These are phyloP conservation scores for Hirtodrosophila confusa DNA, from an alignment of 2,888 invertebrate genomes.

Conservation along the genomic window DNA sequence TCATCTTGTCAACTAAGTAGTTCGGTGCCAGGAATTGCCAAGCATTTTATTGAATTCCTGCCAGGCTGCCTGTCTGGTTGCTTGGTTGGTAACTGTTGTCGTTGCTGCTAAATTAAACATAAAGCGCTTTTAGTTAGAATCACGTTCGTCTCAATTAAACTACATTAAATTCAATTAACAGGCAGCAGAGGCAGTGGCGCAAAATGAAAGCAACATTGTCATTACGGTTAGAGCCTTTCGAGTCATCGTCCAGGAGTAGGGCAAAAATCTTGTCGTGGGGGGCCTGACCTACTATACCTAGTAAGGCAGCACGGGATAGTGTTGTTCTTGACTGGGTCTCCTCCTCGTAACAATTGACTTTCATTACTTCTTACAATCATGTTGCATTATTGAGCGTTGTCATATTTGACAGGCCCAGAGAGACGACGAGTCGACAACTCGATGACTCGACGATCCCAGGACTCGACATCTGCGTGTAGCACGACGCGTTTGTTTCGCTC, in stretches of 20 bases:
- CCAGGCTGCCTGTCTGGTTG: constrained; percentile 9
- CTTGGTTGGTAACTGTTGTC: constrained; percentile 22
- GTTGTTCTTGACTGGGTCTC: constrained; percentile 9
- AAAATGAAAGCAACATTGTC: constrained; percentile 72
- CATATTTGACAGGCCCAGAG: constrained; percentile 71
- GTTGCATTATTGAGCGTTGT: constrained; percentile 77
- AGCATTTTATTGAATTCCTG: constrained; percentile 8
- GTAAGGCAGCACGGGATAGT: constrained; percentile 34
- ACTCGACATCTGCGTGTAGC: constrained; percentile 44
- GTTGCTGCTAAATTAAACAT: constrained; percentile 75
- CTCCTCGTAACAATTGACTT: constrained; percentile 70
- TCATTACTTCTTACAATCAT: constrained; percentile 76
- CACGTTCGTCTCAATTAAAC: constrained; percentile 80
- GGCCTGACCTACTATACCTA: constrained; percentile 33
- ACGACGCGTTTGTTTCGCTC: constrained; percentile 69
- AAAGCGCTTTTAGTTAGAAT: constrained; percentile 78
- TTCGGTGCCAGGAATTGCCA: constrained; percentile 9
- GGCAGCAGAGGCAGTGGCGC: constrained; percentile 44
- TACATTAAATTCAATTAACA: constrained; percentile 79
- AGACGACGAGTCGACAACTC: constrained; percentile 27
- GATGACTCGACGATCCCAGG: constrained; percentile 39
- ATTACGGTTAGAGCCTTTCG: constrained; percentile 57
- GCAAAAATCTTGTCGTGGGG: constrained; percentile 11
- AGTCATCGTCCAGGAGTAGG: constrained; percentile 6
- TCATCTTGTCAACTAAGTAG: constrained; percentile 52